A percentile compares a stretch with the other conserved stretches of the same genome.
These are phyloP conservation scores for Heliconius himera DNA, from an alignment of 1,140 invertebrate species.

Conservation along the genomic window DNA sequence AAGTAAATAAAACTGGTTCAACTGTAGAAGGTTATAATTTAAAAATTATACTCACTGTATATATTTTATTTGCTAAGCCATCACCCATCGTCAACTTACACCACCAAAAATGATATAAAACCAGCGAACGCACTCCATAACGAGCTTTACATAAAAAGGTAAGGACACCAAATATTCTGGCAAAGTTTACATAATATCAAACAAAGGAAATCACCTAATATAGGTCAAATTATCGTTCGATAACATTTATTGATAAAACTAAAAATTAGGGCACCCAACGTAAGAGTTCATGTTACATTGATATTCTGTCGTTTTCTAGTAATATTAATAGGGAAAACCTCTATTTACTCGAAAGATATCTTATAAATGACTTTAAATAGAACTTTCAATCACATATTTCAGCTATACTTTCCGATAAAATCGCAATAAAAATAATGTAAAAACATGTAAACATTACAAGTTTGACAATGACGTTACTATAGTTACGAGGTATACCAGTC, in stretches of 20 bases:
- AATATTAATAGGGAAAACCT: neutral
- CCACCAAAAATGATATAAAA: neutral
- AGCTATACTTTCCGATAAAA: neutral
- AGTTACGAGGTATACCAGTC: conserved; percentile 24
- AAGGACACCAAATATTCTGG: neutral
- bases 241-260: conserved; percentile 44
- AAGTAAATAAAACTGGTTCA: neutral
- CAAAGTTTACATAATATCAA: neutral
- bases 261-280: conserved; percentile 29
- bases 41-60: conserved; percentile 39
- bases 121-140: neutral
- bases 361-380: neutral
- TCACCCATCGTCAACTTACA: conserved; percentile 53
- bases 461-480: conserved; percentile 34
- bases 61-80: conserved; percentile 33
- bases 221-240: conserved; percentile 37
- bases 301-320: neutral
- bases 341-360: neutral
- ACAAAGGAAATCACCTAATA: neutral
- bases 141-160: neutral
- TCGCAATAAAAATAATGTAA: neutral
- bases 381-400: neutral
- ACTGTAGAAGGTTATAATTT: neutral
- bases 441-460: conserved; percentile 28
- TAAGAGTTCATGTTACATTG: neutral